A percentile compares a stretch with the other conserved stretches of the same genome.
phyloP scores from a whole-genome alignment of 2,113 vertebrate species.

The Anoplopoma fimbria region DNA sequence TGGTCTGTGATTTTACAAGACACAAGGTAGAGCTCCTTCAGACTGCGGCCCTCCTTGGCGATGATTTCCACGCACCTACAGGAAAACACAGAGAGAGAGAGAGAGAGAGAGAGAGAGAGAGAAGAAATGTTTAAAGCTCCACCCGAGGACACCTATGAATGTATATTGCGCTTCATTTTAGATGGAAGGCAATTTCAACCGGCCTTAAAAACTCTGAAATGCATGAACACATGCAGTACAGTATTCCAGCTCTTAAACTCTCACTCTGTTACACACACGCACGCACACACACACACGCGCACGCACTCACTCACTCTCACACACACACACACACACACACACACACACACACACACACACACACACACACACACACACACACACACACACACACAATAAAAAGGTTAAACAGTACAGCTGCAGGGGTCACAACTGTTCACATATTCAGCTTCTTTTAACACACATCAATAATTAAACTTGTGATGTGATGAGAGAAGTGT shows the following conservation, averaged over 20 bases:
- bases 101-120: conserved; percentile 61
- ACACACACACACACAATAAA: conserved; percentile 7
- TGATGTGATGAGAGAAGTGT: conserved; percentile 71
- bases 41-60: conserved; percentile 95
- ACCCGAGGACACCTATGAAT: background rate
- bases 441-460: too few relatives aligned
- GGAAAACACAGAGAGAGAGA: conserved; percentile 67
- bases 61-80: conserved; percentile 99
- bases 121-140: conserved; percentile 45
- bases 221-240: background rate
- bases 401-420: conserved; percentile 71
- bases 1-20: conserved; percentile 99
- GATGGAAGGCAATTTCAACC: conserved; percentile 21
- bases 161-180: conserved; percentile 20
- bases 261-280: background rate
- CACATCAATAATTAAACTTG: conserved; percentile 77
- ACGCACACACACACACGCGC: background rate
- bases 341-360: too few relatives aligned
- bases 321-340: too few relatives aligned
- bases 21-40: conserved; percentile 98
- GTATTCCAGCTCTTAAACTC: background rate
- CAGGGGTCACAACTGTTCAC: conserved; percentile 62
- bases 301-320: background rate
- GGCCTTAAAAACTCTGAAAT: conserved; percentile 17
- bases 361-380: background rate